These are phyloP conservation scores for Spilarctia lutea DNA, from an alignment of 2,888 invertebrate genomes.

Conservation along the genomic window DNA sequence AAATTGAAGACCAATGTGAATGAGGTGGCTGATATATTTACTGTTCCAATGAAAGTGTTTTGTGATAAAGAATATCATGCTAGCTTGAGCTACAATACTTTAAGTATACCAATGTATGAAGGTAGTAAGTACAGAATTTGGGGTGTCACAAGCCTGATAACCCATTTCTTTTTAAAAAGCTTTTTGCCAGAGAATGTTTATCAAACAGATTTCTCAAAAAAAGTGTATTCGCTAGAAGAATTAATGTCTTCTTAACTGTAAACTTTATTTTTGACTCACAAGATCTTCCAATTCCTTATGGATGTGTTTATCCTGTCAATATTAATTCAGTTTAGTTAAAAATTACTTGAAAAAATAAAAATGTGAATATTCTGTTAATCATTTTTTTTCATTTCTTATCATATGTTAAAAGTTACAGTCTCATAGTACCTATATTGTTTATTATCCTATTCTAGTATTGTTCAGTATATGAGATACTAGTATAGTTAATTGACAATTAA, in stretches of 20 bases:
- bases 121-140: constrained; percentile 88
- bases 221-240: constrained; percentile 63
- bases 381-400: too few relatives aligned
- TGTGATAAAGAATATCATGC: constrained; percentile 87
- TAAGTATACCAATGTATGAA: constrained; percentile 84
- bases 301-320: too few relatives aligned
- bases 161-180: constrained; percentile 87
- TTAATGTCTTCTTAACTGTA: constrained; percentile 55
- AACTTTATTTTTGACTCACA: neutral
- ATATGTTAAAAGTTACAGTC: too few relatives aligned
- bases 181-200: constrained; percentile 69
- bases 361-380: too few relatives aligned
- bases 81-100: constrained; percentile 87
- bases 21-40: constrained; percentile 94
- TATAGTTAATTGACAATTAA: too few relatives aligned
- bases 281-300: too few relatives aligned
- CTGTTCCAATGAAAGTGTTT: constrained; percentile 88
- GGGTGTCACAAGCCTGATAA: constrained; percentile 93
- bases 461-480: too few relatives aligned
- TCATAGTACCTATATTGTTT: too few relatives aligned
- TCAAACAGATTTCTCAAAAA: constrained; percentile 65
- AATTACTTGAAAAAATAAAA: too few relatives aligned
- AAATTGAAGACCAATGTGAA: constrained; percentile 87
- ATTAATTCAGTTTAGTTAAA: too few relatives aligned
- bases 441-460: too few relatives aligned